Conservation (phyloP, 2,888 invertebrate species). For the Muschampia plurimacula region DNA sequence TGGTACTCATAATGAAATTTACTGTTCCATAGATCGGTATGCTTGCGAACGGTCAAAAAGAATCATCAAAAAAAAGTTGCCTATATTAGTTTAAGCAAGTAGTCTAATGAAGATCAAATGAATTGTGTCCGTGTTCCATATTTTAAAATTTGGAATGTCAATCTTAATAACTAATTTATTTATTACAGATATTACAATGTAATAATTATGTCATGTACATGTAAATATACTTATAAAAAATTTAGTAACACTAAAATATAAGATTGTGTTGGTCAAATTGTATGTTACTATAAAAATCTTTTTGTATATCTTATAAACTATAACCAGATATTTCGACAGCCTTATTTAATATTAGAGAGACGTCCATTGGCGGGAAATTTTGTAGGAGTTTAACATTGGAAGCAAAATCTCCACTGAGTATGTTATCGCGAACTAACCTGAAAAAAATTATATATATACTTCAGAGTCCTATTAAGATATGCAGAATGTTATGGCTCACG, state of each 20-base stretch:
- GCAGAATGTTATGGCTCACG: too few relatives aligned
- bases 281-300: neutral
- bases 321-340: constrained; percentile 86
- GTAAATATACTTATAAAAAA: constrained; percentile 1
- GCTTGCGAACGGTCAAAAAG: too few relatives aligned
- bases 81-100: too few relatives aligned
- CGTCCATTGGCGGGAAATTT: constrained; percentile 96
- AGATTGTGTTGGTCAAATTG: neutral
- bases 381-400: constrained; percentile 97
- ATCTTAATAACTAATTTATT: neutral
- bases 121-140: too few relatives aligned
- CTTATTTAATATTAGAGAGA: constrained; percentile 92
- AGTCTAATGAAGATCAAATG: too few relatives aligned
- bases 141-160: neutral
- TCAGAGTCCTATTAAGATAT: neutral
- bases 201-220: neutral
- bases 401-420: constrained; percentile 96
- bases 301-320: neutral
- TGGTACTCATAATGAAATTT: too few relatives aligned
- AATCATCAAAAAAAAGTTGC: too few relatives aligned
- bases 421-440: constrained; percentile 93
- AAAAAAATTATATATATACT: constrained; percentile 45
- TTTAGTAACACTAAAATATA: neutral
- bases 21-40: too few relatives aligned
- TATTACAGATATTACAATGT: too few relatives aligned